Evolutionary conservation across 2,797 vertebrate genomes (phyloP).

Genomic region (Chromobotia macracanthus): DNA sequence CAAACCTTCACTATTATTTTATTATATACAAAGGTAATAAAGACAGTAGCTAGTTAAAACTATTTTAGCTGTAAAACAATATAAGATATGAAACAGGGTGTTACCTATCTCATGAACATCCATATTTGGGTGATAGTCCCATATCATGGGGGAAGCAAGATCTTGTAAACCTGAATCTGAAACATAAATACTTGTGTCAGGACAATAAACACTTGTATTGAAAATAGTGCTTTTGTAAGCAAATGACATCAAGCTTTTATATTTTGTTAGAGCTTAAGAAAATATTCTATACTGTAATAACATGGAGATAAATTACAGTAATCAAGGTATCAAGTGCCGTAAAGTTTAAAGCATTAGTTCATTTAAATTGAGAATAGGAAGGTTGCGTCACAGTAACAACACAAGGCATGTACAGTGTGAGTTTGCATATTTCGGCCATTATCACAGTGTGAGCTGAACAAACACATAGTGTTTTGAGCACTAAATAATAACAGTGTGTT

Average conservation of each 20-base stretch:
- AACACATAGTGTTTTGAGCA: background rate
- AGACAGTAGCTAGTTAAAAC: background rate
- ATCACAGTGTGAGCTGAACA: background rate
- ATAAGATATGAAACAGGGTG: conserved; percentile 6
- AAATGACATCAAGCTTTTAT: background rate
- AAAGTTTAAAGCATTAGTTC: too few relatives aligned
- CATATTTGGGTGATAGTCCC: conserved; percentile 69
- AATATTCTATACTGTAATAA: too few relatives aligned
- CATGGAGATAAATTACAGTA: too few relatives aligned
- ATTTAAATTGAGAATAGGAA: background rate
- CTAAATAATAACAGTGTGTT: background rate
- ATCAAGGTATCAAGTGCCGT: too few relatives aligned
- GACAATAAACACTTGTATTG: too few relatives aligned
- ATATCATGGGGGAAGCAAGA: conserved; percentile 71
- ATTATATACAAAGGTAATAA: background rate
- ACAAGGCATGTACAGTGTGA: background rate
- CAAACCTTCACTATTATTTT: too few relatives aligned
- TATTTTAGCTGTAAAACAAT: background rate
- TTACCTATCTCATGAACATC: conserved; percentile 68
- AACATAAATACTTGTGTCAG: background rate
- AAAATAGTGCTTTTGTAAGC: background rate
- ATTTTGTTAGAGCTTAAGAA: too few relatives aligned
- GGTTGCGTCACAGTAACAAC: background rate
- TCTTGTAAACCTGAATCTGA: conserved; percentile 70
- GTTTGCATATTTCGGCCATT: background rate